A percentile compares a stretch with the other conserved stretches of the same genome.
phyloP scores from a whole-genome alignment of 2,888 invertebrate genomes.

The Latrodectus elegans region DNA sequence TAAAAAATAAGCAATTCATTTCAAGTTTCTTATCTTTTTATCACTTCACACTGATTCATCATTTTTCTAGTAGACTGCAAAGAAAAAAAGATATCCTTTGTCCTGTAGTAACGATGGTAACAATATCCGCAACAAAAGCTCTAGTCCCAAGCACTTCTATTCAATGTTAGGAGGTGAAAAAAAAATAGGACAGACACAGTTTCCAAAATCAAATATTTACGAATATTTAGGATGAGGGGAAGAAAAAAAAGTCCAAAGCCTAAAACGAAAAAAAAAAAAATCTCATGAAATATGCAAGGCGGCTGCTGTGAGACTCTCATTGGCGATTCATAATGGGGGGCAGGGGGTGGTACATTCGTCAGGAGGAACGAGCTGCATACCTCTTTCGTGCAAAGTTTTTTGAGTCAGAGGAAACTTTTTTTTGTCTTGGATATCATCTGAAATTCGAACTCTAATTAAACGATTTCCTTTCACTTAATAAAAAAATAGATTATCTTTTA shows the following conservation, averaged over 20 bases:
- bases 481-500: too few species aligned
- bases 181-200: slow-evolving; percentile 3
- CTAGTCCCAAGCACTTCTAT: neutral
- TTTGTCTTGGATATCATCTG: too few species aligned
- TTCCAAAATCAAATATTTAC: slow-evolving; percentile 64
- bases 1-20: too few species aligned
- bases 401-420: too few species aligned
- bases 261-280: slow-evolving; percentile 12
- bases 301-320: slow-evolving; percentile 45
- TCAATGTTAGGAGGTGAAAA: neutral
- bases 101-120: slow-evolving; percentile 54
- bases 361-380: slow-evolving; percentile 17
- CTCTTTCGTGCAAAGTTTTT: slow-evolving; percentile 3
- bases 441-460: too few species aligned
- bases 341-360: slow-evolving; percentile 18
- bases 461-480: too few species aligned
- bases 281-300: slow-evolving; percentile 58
- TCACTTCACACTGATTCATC: too few species aligned
- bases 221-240: slow-evolving; percentile 17
- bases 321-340: slow-evolving; percentile 43
- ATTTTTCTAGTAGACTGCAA: too few species aligned
- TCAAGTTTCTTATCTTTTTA: too few species aligned
- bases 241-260: neutral
- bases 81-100: too few species aligned
- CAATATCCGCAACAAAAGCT: slow-evolving; percentile 53